Evolutionary conservation across 2,113 vertebrate species (phyloP), one percentile per base, ranked within the genome.

Genomic region (Platichthys stellatus): DNA sequence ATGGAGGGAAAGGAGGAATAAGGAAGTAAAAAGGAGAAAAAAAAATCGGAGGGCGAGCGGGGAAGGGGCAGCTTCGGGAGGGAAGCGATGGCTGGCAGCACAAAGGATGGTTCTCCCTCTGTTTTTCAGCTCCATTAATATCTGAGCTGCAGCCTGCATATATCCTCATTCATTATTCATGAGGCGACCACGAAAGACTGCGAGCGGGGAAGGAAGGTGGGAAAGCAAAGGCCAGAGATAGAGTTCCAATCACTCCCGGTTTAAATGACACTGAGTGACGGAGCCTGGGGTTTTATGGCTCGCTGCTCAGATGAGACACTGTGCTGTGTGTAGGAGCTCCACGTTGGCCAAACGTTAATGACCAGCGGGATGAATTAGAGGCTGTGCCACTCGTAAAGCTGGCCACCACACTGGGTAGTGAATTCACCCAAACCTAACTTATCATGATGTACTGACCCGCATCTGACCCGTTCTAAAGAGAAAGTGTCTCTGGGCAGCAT

Each of bases 101-200:
- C 92, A 93, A 90, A 93, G 90, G 85, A 93, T 86, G 88, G 91
- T 90, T 94, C 85, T 93, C 90, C 93, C 92, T 95, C 95, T 94
- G 95, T 92, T 94, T 93, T 95, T 94, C 92, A 93, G 92, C 95
- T 94, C 96, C 96, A 97, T 97, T 98, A 97, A 96, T 95, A 95
- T 95, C 94, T 89, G 91, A 87, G 93, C 88, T 93, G 93, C 82
- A 92, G 86, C 89, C 90, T 94, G 95, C 94, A 94, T 95, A 94
- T 94, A 95, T 95, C 93, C 94, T 96, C 96, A 98, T 98, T 97
- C 96, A 98, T 98, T 97, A 99, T 99, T 98, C 97, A 99, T 98
- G 94, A 94, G 92, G 84, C 93, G 92, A 90, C 95, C 96, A 95
- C 95, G 94, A 94, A 95, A 63, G 78, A 82, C 76, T 61, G 72